These are phyloP conservation scores for Ganaspis sp. DNA, from an alignment of 1,140 invertebrate genomes.

Conservation along the genomic window DNA sequence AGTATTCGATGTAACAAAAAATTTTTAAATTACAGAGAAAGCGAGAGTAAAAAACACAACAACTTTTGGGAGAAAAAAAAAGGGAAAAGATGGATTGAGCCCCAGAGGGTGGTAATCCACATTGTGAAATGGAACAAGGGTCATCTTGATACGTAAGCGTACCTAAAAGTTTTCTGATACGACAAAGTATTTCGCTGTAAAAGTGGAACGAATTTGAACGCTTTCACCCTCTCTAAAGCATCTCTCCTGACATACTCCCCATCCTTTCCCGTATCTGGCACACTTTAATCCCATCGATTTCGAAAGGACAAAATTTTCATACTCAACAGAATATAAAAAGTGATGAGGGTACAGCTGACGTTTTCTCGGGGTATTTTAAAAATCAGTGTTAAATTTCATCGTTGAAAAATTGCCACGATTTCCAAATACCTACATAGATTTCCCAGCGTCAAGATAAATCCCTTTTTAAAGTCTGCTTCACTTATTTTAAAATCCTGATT, in stretches of 20 bases:
- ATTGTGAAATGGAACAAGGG: neutral
- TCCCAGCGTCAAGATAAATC: neutral
- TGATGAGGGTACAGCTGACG: too few species aligned
- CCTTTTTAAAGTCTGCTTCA: slow-evolving; percentile 9
- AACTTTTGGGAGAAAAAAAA: neutral
- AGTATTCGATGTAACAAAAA: too few species aligned
- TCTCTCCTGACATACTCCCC: neutral
- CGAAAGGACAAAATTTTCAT: slow-evolving; percentile 3
- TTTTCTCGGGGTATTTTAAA: neutral
- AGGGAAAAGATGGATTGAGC: neutral
- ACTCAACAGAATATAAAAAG: neutral
- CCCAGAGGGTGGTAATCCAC: slow-evolving; percentile 1
- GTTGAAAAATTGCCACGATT: slow-evolving; percentile 13
- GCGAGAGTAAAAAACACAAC: neutral
- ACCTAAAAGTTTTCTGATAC: slow-evolving; percentile 6
- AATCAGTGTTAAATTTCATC: slow-evolving; percentile 14
- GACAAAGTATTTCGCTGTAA: slow-evolving; percentile 8
- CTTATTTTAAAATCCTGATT: slow-evolving; percentile 2
- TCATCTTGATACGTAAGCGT: neutral
- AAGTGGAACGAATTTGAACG: slow-evolving; percentile 9
- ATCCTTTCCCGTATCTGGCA: neutral
- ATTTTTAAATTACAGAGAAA: neutral
- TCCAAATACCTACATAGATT: neutral
- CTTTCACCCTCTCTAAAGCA: neutral
- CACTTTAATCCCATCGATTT: neutral